Evolutionary conservation across 92 coral and sea anemone species (phyloP).

Genomic region (Micromussa lordhowensis): DNA sequence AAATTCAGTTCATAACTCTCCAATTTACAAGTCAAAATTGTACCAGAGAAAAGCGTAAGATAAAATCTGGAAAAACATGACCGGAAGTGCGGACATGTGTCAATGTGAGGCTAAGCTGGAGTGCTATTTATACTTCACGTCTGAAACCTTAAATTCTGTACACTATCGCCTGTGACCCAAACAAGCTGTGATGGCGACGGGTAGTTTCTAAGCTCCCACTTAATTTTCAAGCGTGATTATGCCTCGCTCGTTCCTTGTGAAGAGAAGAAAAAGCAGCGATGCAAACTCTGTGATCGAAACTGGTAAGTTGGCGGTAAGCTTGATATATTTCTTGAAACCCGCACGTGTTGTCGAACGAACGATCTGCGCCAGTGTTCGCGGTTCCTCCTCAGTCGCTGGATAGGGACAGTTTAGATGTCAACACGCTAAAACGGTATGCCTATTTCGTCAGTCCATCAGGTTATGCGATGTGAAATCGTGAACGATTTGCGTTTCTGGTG

Average conservation of each 20-base stretch:
- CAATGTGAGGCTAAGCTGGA: conserved; percentile 51
- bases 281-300: conserved; percentile 29
- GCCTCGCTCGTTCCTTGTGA: conserved; percentile 88
- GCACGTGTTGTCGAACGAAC: conserved; percentile 50
- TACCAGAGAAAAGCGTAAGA: not conserved
- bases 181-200: conserved; percentile 43
- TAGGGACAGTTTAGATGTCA: conserved; percentile 39
- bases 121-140: conserved; percentile 43
- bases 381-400: conserved; percentile 29
- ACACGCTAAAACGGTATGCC: conserved; percentile 14
- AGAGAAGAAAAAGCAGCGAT: conserved; percentile 67
- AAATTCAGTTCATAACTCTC: not conserved
- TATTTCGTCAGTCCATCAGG: not conserved
- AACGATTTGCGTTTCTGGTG: conserved; percentile 5
- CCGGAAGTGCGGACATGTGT: conserved; percentile 47
- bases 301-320: conserved; percentile 47
- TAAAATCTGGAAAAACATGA: not conserved
- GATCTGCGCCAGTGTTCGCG: conserved; percentile 16
- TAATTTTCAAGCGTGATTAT: conserved; percentile 36
- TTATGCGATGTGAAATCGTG: conserved; percentile 1
- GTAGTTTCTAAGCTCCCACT: not conserved
- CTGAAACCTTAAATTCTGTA: conserved; percentile 20
- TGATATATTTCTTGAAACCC: conserved; percentile 32
- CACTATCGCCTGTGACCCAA: conserved; percentile 39
- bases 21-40: not conserved